These are phyloP conservation scores for Cynaeus angustus DNA, from an alignment of 2,888 invertebrate species.

Conservation along the genomic window DNA sequence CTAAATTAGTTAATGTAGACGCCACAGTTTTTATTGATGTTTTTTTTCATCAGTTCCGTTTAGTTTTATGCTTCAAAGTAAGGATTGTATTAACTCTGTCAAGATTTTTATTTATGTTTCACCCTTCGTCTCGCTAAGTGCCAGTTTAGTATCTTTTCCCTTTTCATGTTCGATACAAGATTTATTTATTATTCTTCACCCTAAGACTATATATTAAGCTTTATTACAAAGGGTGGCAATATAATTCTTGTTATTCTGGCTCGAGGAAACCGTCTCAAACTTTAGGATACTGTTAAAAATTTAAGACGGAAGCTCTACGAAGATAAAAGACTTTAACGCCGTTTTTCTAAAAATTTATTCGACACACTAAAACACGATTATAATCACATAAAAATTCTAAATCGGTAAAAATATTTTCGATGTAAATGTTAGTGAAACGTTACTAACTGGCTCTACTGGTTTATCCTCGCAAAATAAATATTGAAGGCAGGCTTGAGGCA, in stretches of 20 bases:
- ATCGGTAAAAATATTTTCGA: slow-evolving; percentile 27
- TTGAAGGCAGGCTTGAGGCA: slow-evolving; percentile 17
- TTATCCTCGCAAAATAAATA: slow-evolving; percentile 38
- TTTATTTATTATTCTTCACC: slow-evolving; percentile 32
- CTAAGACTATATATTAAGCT: slow-evolving; percentile 31
- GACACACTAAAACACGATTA: background rate
- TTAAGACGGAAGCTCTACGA: slow-evolving; percentile 10
- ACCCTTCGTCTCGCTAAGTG: slow-evolving; percentile 24
- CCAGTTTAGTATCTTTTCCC: slow-evolving; percentile 25
- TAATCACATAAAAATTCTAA: background rate
- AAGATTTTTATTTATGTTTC: slow-evolving; percentile 9
- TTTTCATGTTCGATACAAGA: slow-evolving; percentile 31
- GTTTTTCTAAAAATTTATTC: background rate
- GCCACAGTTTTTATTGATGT: background rate
- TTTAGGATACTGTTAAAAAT: slow-evolving; percentile 35
- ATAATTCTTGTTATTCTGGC: slow-evolving; percentile 21
- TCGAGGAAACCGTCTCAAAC: slow-evolving; percentile 22
- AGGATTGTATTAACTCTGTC: slow-evolving; percentile 17
- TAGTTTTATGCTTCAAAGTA: background rate
- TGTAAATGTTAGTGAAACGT: slow-evolving; percentile 20
- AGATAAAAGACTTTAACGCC: slow-evolving; percentile 3
- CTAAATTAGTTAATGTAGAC: slow-evolving; percentile 25
- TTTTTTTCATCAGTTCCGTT: background rate
- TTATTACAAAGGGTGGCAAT: slow-evolving; percentile 25
- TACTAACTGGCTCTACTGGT: slow-evolving; percentile 21